A percentile compares a stretch with the other conserved stretches of the same genome.
These are phyloP conservation scores for Pelmatolapia mariae DNA, from an alignment of 2,113 vertebrate genomes.

Conservation along the genomic window DNA sequence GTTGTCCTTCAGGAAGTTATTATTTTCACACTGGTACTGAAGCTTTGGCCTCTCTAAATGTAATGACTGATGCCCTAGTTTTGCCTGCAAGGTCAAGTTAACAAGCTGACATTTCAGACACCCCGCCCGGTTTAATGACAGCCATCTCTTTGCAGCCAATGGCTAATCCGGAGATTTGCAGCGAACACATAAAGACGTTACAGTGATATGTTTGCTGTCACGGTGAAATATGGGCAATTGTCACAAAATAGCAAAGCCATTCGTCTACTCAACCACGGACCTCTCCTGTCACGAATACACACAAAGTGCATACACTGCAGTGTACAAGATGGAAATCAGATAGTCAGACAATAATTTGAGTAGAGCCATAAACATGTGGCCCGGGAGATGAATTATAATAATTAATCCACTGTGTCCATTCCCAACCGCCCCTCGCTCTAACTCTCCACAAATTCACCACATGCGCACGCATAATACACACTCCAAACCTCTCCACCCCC, in stretches of 20 bases:
- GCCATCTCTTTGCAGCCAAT: not conserved
- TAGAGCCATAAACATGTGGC: conserved; percentile 45
- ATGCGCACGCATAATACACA: conserved; percentile 7
- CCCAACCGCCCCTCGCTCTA: conserved; percentile 8
- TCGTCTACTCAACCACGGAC: not conserved
- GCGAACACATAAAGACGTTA: conserved; percentile 21
- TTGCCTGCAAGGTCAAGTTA: conserved; percentile 5
- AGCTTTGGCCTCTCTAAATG: not conserved
- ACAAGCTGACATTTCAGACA: conserved; percentile 6
- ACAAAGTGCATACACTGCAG: not conserved
- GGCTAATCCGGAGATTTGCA: conserved; percentile 36
- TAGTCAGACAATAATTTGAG: conserved; percentile 22
- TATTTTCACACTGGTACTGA: not conserved
- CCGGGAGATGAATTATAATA: conserved; percentile 66
- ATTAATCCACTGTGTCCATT: conserved; percentile 68
- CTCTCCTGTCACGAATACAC: not conserved
- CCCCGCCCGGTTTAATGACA: not conserved
- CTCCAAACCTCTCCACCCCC: not conserved
- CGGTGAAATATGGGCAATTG: conserved; percentile 34
- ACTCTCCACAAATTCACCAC: conserved; percentile 7
- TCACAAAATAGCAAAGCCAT: conserved; percentile 8
- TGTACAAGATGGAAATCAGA: conserved; percentile 1
- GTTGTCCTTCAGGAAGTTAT: not conserved
- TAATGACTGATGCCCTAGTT: not conserved
- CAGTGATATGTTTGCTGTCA: conserved; percentile 34